These are phyloP conservation scores for Gasteruption jaculator DNA, from an alignment of 2,888 invertebrate species.

Conservation along the genomic window DNA sequence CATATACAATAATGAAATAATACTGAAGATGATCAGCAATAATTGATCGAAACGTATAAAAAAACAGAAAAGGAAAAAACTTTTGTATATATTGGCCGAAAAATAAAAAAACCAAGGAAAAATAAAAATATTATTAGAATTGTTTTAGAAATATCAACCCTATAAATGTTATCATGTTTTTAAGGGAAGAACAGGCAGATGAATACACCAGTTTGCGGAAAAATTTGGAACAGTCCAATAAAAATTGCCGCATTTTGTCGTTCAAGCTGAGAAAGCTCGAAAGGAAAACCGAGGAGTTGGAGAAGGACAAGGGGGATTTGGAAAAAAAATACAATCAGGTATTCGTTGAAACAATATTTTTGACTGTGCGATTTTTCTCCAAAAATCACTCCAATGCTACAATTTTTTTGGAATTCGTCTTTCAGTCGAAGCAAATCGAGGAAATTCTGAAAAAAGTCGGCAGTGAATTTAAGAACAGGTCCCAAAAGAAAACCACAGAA, in stretches of 20 bases:
- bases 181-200: constrained; percentile 92
- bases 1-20: too few species aligned
- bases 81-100: too few species aligned
- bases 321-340: constrained; percentile 66
- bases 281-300: constrained; percentile 79
- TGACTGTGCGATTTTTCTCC: not conserved
- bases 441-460: constrained; percentile 63
- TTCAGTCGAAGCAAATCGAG: constrained; percentile 56
- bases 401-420: too few species aligned
- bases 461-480: constrained; percentile 65
- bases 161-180: constrained; percentile 35
- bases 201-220: constrained; percentile 92
- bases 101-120: too few species aligned
- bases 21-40: too few species aligned
- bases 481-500: constrained; percentile 71
- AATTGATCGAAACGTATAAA: too few species aligned
- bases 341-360: constrained; percentile 19
- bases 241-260: constrained; percentile 96
- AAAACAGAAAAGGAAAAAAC: too few species aligned
- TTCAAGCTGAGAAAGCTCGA: constrained; percentile 97
- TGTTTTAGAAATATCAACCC: too few species aligned
- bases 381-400: constrained; percentile 1
- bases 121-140: too few species aligned
- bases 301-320: constrained; percentile 75
- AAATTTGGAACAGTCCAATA: constrained; percentile 93